Base-by-base conservation (phyloP, 2,113 vertebrate genomes). In the Ceuthmochares aereus region DNA sequence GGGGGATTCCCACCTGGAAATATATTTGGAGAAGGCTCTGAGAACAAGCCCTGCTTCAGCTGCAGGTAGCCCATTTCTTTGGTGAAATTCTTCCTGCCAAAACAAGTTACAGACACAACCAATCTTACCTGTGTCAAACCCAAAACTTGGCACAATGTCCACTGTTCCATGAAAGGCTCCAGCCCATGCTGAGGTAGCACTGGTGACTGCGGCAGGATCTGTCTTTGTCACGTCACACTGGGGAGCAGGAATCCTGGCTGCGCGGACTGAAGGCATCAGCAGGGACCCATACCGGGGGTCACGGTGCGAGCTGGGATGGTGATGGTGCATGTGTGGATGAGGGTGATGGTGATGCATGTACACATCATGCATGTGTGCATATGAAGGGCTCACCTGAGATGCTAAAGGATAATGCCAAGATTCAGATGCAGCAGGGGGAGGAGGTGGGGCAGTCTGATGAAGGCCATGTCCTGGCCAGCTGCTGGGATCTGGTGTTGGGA, bases 341-440 rank as follows among this genome's bases (percentile, higher is more conserved):
- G 98, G 97, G 89, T 98, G 98, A 75, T 98, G 96, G 76, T 98
- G 99, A 85, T 99, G 98, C 95, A 99, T 95, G 97, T 99, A 99
- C 83, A 99, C 93, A 0, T 99, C 99, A 76, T 99, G 99, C 97
- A 99, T 97, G 79, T 98, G 99, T 67, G 98, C 97, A 97, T 99
- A 99, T 27, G 98, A 96, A 1, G 98, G 97, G 75, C 98, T 97
- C 96, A 98, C 98, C 97, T 99, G 99, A 95, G 98, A 98, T 95
- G 98, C 98, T 94, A 99, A 98, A 72, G 98, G 98, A 95, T 99
- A 99, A 78, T 98, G 98, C 99, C 99, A 99, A 87, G 98, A 98
- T 66, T 99, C 99, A 2, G 99, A 96, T 30, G 98, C 97, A 3
- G 98, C 77, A 6, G 98, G 96, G 47, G 98, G 86, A 72, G 99